These are phyloP conservation scores for Galbula dea DNA, from an alignment of 2,113 vertebrate genomes.

Conservation along the genomic window DNA sequence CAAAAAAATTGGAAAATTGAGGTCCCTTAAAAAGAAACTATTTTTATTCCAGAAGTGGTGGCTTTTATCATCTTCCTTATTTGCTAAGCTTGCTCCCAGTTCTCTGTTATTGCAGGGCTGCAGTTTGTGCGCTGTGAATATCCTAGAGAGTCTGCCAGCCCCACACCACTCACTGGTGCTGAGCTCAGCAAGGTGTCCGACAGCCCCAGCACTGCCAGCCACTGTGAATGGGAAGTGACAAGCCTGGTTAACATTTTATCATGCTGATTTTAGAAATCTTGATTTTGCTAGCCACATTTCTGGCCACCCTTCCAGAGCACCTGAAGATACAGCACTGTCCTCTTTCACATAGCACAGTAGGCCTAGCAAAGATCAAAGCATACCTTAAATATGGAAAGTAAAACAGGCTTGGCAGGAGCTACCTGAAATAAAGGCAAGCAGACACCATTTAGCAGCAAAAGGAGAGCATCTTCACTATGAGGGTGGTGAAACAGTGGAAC, in stretches of 20 bases:
- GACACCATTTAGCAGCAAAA: not conserved
- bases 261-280: not conserved
- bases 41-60: not conserved
- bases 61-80: not conserved
- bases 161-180: rapidly evolving
- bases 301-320: rapidly evolving
- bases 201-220: rapidly evolving
- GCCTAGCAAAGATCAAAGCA: not conserved
- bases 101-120: not conserved
- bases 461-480: not conserved
- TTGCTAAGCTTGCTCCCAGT: not conserved
- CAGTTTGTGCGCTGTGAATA: not conserved
- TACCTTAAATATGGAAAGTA: not conserved
- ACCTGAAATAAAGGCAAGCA: not conserved
- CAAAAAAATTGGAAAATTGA: not conserved
- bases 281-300: not conserved
- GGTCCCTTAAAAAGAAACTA: not conserved
- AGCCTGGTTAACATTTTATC: not conserved
- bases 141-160: not conserved
- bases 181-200: not conserved
- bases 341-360: rapidly evolving
- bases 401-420: not conserved
- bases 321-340: not conserved
- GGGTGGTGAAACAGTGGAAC: too few relatives aligned
- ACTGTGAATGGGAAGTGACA: not conserved